Evolutionary conservation across 2,888 invertebrate species (phyloP), one percentile per base, ranked within the genome.

Genomic region (Myathropa florea): DNA sequence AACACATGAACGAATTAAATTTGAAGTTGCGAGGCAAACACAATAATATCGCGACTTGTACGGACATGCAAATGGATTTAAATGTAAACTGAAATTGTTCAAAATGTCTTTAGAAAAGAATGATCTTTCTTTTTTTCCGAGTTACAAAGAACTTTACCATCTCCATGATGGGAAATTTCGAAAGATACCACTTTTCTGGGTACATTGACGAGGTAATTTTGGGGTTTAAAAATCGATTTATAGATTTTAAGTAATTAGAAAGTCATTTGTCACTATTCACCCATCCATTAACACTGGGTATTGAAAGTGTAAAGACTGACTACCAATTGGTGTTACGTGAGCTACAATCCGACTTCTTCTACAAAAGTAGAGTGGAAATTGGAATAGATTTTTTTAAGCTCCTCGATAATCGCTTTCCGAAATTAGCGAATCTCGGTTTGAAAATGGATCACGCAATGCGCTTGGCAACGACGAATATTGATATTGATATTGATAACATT

Each of bases 21-120:
- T 71, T 71, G 71, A 71, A 71, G 28, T 61, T 71, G 46, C 61
- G 60, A 71, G 39, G 46, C 60, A 71, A 60, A 71, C 60, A 61
- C 26, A 39, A 71, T 18, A 61, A 71, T 28, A 46, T 71, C 39
- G 60, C 46, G 33, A 61, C 46, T 46, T 61, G 21, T 61, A 71
- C 46, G 71, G 71, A 60, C 61, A 61, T 57, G 57, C 1, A 24
- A 24, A 26, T 26, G 26, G 26, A 4, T 26, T 26, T 2, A 26
- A 26, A 26, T 3, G 3, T 26, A 26, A 26, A n/a, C n/a, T n/a
- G n/a, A n/a, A n/a, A n/a, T n/a, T n/a, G n/a, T n/a, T n/a, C n/a
- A n/a, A n/a, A n/a, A n/a, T n/a, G n/a, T 26, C 26, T 26, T 26
- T 26, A 26, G 4, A 3, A 26, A 26, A 26, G 26, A 26, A 26